Evolutionary conservation across 2,888 invertebrate genomes (phyloP), one percentile per base, ranked within the genome.

Genomic region (Diadegma fenestrale): DNA sequence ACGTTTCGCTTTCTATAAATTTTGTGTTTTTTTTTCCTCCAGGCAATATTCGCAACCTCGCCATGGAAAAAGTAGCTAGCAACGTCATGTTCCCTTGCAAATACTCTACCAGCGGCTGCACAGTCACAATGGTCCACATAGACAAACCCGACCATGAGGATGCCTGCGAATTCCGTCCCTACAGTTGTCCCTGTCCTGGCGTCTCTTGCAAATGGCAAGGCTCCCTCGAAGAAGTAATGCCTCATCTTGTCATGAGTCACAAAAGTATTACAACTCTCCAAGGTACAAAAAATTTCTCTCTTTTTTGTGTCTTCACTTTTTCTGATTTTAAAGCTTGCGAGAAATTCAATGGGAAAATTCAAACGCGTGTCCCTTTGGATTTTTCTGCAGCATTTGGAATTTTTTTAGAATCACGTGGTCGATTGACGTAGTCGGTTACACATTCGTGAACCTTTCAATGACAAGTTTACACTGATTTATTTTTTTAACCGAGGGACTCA

Each of bases 191-290:
- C 41, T 99, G 99, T 93, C 99, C 99, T n/a, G 99, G 99, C 61
- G 99, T 99, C 43, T 98, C 99, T 0, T 99, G 99, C 94, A 99
- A 99, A 93, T 99, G 99, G 99, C 99, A 99, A 94, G 99, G 99
- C 48, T 97, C 98, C 61, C 95, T 99, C 48, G 99, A 99, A 93
- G 98, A 99, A 95, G 99, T 99, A 68, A 99, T 99, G 99, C 97
- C 98, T 37, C 99, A 99, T 94, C 95, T 99, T 79, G 98, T 99
- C 96, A 98, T 97, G 96, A 97, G 97, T 78, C 99, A 99, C 94
- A 99, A 99, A 94, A 99, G 99, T 92, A 99, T 99, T 91, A 99
- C 99, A 22, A 99, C 99, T 73, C 95, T 99, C 85, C 99, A 99
- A 96, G 99, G 98, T 95, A 45, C 14, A 7, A 26, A 22, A 10